Evolutionary conservation across 2,113 vertebrate species (phyloP).

Genomic region (Laticauda laticaudata): DNA sequence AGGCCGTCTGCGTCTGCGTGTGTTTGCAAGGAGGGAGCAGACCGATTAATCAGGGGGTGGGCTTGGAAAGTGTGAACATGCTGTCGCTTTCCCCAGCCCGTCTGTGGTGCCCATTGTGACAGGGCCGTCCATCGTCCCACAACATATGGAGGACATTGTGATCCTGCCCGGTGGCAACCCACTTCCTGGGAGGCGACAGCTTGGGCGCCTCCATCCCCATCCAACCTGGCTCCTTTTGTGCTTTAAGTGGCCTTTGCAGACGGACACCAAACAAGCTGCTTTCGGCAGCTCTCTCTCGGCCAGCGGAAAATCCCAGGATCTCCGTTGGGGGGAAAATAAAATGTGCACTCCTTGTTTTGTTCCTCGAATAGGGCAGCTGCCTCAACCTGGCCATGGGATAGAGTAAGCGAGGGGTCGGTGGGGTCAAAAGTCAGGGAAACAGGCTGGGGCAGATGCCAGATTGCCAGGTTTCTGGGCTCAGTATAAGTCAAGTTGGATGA

Average conservation of each 20-base stretch:
- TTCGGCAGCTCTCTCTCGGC: background rate
- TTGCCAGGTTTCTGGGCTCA: background rate
- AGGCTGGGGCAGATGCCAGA: background rate
- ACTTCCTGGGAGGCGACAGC: constrained; percentile 48
- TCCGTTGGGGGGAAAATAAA: too few species aligned
- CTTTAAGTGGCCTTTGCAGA: background rate
- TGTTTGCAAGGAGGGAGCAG: background rate
- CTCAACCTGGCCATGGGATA: background rate
- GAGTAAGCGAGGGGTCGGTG: background rate
- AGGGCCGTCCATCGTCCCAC: constrained; percentile 24
- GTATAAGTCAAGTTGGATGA: background rate
- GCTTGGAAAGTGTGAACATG: background rate
- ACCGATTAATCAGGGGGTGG: background rate
- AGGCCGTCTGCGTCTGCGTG: background rate
- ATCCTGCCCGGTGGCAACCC: constrained; percentile 38
- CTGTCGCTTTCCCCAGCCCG: constrained; percentile 1
- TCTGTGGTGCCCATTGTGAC: constrained; percentile 9
- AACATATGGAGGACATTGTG: constrained; percentile 64
- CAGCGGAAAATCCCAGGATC: too few species aligned
- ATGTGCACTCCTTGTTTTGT: background rate
- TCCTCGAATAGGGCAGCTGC: background rate
- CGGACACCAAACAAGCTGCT: background rate
- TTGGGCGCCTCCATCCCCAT: background rate
- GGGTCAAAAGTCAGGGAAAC: background rate
- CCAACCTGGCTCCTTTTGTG: background rate